Percentiles rank a stretch among this genome's conserved stretches.
Conservation (phyloP, 2,888 invertebrate genomes). For the Caenorhabditis sp. region DNA sequence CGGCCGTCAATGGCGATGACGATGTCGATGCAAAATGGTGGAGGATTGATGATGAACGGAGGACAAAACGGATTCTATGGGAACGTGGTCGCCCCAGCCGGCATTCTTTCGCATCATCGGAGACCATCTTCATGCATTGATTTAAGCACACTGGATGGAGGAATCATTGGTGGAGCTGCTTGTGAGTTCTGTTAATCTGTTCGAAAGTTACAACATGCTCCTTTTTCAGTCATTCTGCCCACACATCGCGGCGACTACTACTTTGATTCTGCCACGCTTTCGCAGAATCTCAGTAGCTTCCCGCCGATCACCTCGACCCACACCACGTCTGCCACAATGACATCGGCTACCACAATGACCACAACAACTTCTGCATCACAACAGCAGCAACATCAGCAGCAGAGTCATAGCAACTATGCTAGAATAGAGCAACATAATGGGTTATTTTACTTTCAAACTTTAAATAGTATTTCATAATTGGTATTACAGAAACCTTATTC, state of each 20-base stretch:
- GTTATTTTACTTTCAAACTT: background rate
- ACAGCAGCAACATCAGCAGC: constrained; percentile 16
- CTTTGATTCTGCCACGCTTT: constrained; percentile 56
- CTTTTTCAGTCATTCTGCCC: constrained; percentile 31
- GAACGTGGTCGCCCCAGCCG: constrained; percentile 12
- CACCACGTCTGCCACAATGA: constrained; percentile 13
- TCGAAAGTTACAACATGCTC: background rate
- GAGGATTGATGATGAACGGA: constrained; percentile 9
- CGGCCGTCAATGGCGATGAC: background rate
- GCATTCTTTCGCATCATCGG: constrained; percentile 39
- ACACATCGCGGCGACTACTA: constrained; percentile 52
- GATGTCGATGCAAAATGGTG: background rate
- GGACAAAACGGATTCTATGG: constrained; percentile 21
- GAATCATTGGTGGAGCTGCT: constrained; percentile 31
- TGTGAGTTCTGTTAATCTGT: constrained; percentile 19
- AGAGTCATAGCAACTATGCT: constrained; percentile 15
- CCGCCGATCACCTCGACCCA: background rate
- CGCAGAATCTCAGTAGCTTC: constrained; percentile 57
- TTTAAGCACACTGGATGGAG: constrained; percentile 41
- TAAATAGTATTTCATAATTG: background rate
- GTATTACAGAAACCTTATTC: constrained; percentile 45
- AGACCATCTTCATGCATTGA: constrained; percentile 62
- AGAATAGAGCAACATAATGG: constrained; percentile 51
- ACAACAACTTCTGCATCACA: too few species aligned
- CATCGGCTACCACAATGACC: too few species aligned